These are phyloP conservation scores for Chloroclystis v-ata DNA, from an alignment of 2,888 invertebrate genomes.

Conservation along the genomic window DNA sequence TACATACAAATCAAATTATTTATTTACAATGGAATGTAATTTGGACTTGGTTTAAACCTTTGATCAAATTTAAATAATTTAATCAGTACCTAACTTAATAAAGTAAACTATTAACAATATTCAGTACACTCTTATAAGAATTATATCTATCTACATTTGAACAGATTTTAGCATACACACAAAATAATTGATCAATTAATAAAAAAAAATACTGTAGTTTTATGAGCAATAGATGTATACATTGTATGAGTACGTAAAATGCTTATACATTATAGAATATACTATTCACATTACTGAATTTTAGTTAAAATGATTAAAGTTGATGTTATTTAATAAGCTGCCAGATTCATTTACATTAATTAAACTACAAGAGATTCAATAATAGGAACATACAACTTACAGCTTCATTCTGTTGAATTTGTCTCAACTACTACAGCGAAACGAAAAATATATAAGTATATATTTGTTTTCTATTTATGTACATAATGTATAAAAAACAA, in stretches of 20 bases:
- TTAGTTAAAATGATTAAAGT: constrained; percentile 23
- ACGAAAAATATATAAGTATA: constrained; percentile 35
- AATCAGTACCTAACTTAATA: constrained; percentile 48
- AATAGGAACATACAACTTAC: constrained; percentile 47
- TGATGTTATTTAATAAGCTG: constrained; percentile 14
- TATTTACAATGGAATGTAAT: constrained; percentile 72
- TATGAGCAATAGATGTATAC: constrained; percentile 52
- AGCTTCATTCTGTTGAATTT: constrained; percentile 31
- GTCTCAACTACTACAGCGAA: constrained; percentile 26
- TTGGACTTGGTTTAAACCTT: constrained; percentile 65
- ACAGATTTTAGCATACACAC: constrained; percentile 48
- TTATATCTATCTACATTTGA: constrained; percentile 37
- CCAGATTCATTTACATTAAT: constrained; percentile 20
- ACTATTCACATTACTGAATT: constrained; percentile 21
- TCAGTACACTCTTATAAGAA: constrained; percentile 68
- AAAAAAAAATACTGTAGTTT: constrained; percentile 62
- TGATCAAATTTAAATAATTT: constrained; percentile 48
- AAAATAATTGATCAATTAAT: constrained; percentile 56
- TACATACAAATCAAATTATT: constrained; percentile 38
- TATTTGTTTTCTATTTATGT: constrained; percentile 33
- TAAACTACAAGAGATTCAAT: constrained; percentile 51
- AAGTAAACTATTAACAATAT: constrained; percentile 59
- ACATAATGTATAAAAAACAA: constrained; percentile 32
- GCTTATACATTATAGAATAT: constrained; percentile 5
- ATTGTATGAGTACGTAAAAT: constrained; percentile 17